phyloP scores from a whole-genome alignment of 1,140 invertebrate genomes.

The Wasmannia auropunctata region DNA sequence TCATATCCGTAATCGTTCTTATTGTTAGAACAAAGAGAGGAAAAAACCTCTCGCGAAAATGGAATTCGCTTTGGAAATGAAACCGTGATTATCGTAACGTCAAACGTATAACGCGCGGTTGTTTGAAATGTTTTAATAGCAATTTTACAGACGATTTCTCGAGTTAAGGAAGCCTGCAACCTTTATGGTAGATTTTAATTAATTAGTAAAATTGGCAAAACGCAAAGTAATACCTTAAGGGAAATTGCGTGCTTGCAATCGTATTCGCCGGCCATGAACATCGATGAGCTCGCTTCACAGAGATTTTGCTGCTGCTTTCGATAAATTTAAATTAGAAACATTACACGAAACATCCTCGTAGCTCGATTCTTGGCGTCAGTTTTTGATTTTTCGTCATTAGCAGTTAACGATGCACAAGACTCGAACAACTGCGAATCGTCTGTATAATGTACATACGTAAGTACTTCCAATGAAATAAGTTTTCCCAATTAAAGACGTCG shows the following conservation, averaged over 20 bases:
- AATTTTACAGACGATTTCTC: background rate
- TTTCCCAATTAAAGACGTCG: background rate
- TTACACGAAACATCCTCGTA: background rate
- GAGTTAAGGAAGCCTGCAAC: background rate
- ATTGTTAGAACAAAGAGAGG: too few relatives aligned
- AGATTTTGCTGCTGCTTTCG: background rate
- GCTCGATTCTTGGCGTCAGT: background rate
- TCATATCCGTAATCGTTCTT: background rate
- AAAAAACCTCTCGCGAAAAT: background rate
- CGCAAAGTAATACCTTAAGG: background rate
- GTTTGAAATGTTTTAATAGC: background rate
- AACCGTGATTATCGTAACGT: background rate
- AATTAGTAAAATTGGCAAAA: background rate
- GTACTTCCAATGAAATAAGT: too few relatives aligned
- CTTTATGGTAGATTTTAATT: background rate
- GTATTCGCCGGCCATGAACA: background rate
- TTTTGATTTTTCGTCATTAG: background rate
- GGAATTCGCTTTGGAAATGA: background rate
- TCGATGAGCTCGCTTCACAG: slow-evolving; percentile 39
- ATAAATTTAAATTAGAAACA: slow-evolving; percentile 38
- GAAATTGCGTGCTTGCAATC: background rate
- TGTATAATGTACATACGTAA: too few relatives aligned
- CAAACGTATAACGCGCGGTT: background rate
- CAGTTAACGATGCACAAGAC: background rate
- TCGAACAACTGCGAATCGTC: background rate